phyloP scores from a whole-genome alignment of 2,113 vertebrate genomes.

The Oncorhynchus nerka region DNA sequence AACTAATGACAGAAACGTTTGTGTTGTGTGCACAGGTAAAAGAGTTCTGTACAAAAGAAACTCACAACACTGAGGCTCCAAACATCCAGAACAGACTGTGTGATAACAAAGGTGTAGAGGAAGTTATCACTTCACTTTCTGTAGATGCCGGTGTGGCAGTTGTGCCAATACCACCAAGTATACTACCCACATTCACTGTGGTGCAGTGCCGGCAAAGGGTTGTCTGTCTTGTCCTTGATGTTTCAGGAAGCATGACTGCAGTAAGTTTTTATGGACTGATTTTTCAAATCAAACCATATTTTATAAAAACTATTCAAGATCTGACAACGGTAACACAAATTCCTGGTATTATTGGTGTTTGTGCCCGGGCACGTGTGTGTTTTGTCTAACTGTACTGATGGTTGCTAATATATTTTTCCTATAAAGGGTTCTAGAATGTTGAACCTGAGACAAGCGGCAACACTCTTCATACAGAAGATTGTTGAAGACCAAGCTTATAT shows the following conservation, averaged over 20 bases:
- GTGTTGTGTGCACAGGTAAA: conserved; percentile 47
- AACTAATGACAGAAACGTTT: not conserved
- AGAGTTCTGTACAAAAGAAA: conserved; percentile 66
- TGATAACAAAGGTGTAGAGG: conserved; percentile 62
- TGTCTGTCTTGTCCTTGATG: conserved; percentile 71
- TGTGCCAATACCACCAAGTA: conserved; percentile 10
- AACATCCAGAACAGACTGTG: conserved; percentile 72
- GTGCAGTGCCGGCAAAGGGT: conserved; percentile 51
- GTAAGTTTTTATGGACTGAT: not conserved
- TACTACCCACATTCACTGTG: conserved; percentile 52
- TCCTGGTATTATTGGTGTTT: not conserved
- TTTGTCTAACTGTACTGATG: too few species aligned
- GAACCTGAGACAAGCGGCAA: conserved; percentile 59
- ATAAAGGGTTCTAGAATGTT: conserved; percentile 37
- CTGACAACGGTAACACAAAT: too few species aligned
- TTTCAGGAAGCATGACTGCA: conserved; percentile 63
- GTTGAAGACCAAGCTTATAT: conserved; percentile 59
- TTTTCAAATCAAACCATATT: too few species aligned
- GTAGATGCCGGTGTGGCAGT: conserved; percentile 36
- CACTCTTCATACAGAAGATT: conserved; percentile 65
- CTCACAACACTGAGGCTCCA: conserved; percentile 67
- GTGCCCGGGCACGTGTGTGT: not conserved
- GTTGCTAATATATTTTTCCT: not conserved
- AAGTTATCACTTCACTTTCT: conserved; percentile 60
- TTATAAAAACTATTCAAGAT: too few species aligned